Base-by-base conservation (phyloP, 2,797 vertebrate species). In the Gadopsis bispinosus region DNA sequence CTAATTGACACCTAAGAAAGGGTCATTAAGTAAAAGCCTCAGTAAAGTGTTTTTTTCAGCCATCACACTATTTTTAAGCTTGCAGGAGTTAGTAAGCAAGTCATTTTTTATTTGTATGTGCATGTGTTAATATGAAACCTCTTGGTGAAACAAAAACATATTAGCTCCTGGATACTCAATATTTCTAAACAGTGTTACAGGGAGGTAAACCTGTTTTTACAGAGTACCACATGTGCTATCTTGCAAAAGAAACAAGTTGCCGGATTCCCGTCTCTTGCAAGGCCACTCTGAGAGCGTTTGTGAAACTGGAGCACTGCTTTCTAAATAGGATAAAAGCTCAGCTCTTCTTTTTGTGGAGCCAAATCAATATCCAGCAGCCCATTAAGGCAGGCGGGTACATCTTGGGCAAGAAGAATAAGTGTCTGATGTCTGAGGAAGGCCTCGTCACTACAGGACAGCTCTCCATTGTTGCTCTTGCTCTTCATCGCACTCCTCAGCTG, bases 331-430 rank as follows among this genome's bases (percentile, higher is more conserved):
- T 92, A 88, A 94, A 91, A 95, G 93, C 92, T 84, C 83, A 73
- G 84, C 89, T 89, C 83, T 83, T 87, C 81, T 92, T 92, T 90
- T 91, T 88, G 90, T 88, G 91, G 74, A 89, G 87, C 78, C 85
- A 82, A 92, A 95, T 95, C 95, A 90, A 95, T 95, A 95, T 71
- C 74, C 72, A 91, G 83, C 83, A 85, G 88, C 80, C 94, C 93
- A 95, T 95, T 96, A 95, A 86, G 83, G 77, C 75, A 65, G 89
- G 47, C 77, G 75, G 84, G 86, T 80, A 85, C 83, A 74, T 90
- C 89, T 93, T 91, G 80, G 81, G 79, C 74, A 86, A 83, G 85
- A 90, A 83, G 76, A 76, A 88, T 81, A 91, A 85, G 85, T 86
- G 88, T 87, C 90, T 89, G 81, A 92, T 90, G 86, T 85, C 91